Evolutionary conservation across 2,797 vertebrate species (phyloP).

Genomic region (Phoeniculus purpureus): DNA sequence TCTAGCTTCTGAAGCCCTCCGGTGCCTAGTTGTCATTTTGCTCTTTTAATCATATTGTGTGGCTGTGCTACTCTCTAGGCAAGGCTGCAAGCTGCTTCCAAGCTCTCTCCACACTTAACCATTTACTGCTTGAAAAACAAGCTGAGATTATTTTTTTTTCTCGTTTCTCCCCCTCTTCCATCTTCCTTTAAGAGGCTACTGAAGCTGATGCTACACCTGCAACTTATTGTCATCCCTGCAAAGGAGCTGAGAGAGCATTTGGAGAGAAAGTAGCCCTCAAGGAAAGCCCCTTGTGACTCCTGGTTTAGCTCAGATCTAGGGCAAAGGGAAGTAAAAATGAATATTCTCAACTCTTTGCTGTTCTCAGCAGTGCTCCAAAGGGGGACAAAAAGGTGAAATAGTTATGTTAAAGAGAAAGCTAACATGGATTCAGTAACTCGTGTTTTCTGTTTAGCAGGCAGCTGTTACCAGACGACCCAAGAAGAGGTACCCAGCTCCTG

Average conservation of each 20-base stretch:
- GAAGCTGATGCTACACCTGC: background rate
- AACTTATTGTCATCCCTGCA: fast-evolving
- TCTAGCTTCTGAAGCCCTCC: slow-evolving; percentile 37
- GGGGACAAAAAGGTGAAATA: background rate
- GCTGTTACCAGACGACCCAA: background rate
- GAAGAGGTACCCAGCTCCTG: background rate
- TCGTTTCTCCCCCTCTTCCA: fast-evolving
- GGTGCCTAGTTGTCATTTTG: slow-evolving; percentile 51
- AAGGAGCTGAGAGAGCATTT: background rate
- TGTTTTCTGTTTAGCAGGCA: background rate
- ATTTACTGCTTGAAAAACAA: background rate
- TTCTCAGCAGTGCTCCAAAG: background rate
- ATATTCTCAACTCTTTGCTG: background rate
- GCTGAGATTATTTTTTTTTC: background rate
- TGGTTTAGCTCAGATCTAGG: background rate
- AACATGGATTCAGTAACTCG: background rate
- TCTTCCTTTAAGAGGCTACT: background rate
- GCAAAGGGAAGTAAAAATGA: background rate
- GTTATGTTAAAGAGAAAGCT: background rate
- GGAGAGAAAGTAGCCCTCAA: background rate
- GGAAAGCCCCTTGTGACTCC: background rate
- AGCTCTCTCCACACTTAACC: slow-evolving; percentile 6
- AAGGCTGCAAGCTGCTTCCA: background rate
- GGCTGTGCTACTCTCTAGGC: background rate
- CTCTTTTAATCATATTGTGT: slow-evolving; percentile 36